A percentile compares a stretch with the other conserved stretches of the same genome.
These are phyloP conservation scores for Jordanella pulchra DNA, from an alignment of 2,797 vertebrate species.

Conservation along the genomic window DNA sequence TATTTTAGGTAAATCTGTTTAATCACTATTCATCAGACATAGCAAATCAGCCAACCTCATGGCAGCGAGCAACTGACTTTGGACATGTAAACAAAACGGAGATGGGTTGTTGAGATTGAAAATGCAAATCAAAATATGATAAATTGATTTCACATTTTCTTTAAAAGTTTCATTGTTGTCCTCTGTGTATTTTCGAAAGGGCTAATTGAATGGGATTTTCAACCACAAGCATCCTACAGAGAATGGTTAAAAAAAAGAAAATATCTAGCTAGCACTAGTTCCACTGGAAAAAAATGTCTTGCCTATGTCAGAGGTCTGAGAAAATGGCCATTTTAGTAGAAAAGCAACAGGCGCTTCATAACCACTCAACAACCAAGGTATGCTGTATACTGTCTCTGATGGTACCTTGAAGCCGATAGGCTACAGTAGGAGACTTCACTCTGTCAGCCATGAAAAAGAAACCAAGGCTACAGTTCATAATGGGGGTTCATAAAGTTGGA, in stretches of 20 bases:
- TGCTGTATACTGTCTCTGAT: not conserved
- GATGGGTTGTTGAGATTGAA: not conserved
- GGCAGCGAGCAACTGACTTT: not conserved
- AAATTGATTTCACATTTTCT: not conserved
- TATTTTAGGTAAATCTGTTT: not conserved
- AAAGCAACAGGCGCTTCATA: not conserved
- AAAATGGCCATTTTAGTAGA: not conserved
- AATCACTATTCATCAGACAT: not conserved
- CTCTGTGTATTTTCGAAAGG: not conserved
- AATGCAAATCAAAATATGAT: not conserved
- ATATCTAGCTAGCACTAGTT: not conserved
- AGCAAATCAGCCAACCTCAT: not conserved
- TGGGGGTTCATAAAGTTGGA: not conserved
- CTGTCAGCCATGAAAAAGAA: not conserved
- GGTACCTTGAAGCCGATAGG: not conserved
- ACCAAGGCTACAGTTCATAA: not conserved
- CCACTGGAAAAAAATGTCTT: not conserved
- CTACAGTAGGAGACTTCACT: not conserved
- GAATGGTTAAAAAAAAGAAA: not conserved
- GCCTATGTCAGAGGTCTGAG: not conserved
- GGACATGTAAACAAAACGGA: not conserved
- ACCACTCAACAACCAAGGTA: not conserved
- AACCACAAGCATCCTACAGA: not conserved
- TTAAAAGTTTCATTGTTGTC: not conserved
- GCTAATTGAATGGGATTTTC: not conserved